Conservation (phyloP, 2,888 invertebrate species). For the Agonopterix alstromeriana region DNA sequence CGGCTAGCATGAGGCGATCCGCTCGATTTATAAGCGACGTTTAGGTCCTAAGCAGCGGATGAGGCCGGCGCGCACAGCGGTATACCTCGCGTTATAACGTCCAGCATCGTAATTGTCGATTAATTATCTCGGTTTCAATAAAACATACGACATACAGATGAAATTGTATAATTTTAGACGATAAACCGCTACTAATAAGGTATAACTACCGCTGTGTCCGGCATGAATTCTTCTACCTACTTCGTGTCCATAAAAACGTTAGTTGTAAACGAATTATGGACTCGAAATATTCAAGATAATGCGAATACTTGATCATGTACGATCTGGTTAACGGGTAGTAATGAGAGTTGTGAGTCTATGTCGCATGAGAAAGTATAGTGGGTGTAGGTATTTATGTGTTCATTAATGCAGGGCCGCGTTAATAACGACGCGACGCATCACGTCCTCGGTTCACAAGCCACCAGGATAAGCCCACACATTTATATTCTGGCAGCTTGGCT, state of each 20-base stretch:
- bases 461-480: slow-evolving; percentile 50
- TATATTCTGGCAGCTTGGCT: slow-evolving; percentile 63
- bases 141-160: slow-evolving; percentile 66
- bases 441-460: slow-evolving; percentile 73
- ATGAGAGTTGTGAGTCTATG: slow-evolving; percentile 17
- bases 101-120: slow-evolving; percentile 74
- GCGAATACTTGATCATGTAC: slow-evolving; percentile 37
- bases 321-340: slow-evolving; percentile 24
- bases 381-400: slow-evolving; percentile 52
- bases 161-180: slow-evolving; percentile 67
- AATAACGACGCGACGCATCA: slow-evolving; percentile 69
- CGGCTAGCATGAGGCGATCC: slow-evolving; percentile 32
- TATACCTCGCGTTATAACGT: slow-evolving; percentile 57
- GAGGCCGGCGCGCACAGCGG: slow-evolving; percentile 55
- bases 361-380: slow-evolving; percentile 44
- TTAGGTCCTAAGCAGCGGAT: slow-evolving; percentile 39
- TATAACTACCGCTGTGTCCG: slow-evolving; percentile 48
- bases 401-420: slow-evolving; percentile 67
- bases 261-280: slow-evolving; percentile 45
- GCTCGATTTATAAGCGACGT: slow-evolving; percentile 54
- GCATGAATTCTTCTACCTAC: slow-evolving; percentile 45
- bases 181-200: slow-evolving; percentile 65
- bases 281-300: slow-evolving; percentile 37
- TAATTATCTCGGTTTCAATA: slow-evolving; percentile 73
- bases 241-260: slow-evolving; percentile 48